Base-by-base conservation (phyloP, 2,113 vertebrate species). In the Forbesichthys papilliferus region DNA sequence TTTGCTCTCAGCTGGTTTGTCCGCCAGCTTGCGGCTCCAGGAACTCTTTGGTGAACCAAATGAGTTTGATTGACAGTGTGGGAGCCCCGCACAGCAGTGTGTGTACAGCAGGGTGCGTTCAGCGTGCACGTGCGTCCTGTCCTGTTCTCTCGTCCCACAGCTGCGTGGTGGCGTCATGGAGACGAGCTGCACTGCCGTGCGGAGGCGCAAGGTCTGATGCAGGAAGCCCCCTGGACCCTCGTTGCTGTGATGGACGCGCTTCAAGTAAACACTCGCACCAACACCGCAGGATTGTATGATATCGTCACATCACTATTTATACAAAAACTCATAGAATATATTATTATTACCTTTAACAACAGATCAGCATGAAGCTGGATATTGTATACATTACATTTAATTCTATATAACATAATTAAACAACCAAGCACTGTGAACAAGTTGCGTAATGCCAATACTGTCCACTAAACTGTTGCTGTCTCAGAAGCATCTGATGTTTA, bases 11-110 rank as follows among this genome's bases (percentile, higher is more conserved):
- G 77, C 79, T 63, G 12, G 66, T 64, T 42, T 70, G 62, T 74
- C 73, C 48, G 66, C 60, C 71, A 78, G 65, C 68, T 81, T 83
- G 74, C 57, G 67, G 67, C 57, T 48, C 55, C 59, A 57, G 72
- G 80, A 84, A 65, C 59, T 87, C 87, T 92, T 91, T 91, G 90
- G 91, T 92, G 68, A 74, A 49, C 77, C 84, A 71, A 85, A 82
- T 67, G 66, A 77, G 59, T 61, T 46, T 52, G 42, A 48, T 73
- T 73, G 47, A 54, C 85, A 88, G 84, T 79, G 64, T 65, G 60
- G 68, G 69, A 80, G 47, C 54, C 49, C 48, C 48, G 13, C 68
- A 59, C 59, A 79, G 66, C 66, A 67, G 69, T 81, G 47, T 66
- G 58, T 66, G 58, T 69, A 52, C 13, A 54, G 58, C 42, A 61